Conservation (phyloP, 2,888 invertebrate genomes). For the Andrena flavipes region DNA sequence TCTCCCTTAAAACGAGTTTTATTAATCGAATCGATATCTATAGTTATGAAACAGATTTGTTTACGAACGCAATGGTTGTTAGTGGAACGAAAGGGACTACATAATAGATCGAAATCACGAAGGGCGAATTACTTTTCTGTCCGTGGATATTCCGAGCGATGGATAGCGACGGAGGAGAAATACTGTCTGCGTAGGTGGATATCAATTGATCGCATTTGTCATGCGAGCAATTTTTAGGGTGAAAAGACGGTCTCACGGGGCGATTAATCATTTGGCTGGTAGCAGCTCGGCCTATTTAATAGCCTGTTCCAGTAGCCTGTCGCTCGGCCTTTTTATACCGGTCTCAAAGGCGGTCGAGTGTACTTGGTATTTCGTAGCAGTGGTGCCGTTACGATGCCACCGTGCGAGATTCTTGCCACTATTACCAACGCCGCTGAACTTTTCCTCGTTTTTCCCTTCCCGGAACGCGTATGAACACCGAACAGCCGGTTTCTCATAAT, state of each 20-base stretch:
- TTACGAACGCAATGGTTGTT: neutral
- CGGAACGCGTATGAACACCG: neutral
- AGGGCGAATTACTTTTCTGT: conserved; percentile 1
- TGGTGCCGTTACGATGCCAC: conserved; percentile 49
- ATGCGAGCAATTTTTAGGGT: conserved; percentile 35
- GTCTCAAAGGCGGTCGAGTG: conserved; percentile 66
- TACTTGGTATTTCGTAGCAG: conserved; percentile 63
- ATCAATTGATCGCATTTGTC: conserved; percentile 50
- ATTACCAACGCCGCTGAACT: conserved; percentile 22
- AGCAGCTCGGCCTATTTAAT: conserved; percentile 70
- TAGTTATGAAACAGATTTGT: too few species aligned
- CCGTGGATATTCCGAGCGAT: neutral
- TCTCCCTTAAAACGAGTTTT: too few species aligned
- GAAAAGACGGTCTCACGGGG: conserved; percentile 52
- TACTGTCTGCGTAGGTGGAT: neutral
- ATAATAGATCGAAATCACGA: neutral
- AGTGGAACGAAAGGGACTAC: neutral
- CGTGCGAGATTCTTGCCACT: conserved; percentile 39
- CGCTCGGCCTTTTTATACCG: conserved; percentile 65
- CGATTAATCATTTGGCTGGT: conserved; percentile 70
- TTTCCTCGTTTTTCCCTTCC: neutral
- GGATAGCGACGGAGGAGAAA: neutral
- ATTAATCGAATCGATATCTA: too few species aligned
- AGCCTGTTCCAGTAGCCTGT: conserved; percentile 67
- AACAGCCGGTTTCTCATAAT: neutral